These are phyloP conservation scores for Centropristis striata DNA, from an alignment of 2,113 vertebrate species.

Conservation along the genomic window DNA sequence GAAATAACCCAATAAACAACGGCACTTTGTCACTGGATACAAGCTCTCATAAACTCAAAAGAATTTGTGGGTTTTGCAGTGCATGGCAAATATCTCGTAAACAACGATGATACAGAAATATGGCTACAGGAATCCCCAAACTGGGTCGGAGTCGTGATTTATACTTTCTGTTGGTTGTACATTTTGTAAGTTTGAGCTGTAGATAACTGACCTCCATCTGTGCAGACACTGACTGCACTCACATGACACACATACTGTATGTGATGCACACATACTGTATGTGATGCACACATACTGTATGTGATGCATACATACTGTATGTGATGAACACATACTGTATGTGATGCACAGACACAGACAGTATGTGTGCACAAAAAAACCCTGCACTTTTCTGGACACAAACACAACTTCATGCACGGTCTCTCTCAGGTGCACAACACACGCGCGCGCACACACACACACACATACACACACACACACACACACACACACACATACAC, in stretches of 20 bases:
- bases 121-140: not conserved
- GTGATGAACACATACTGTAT: conserved; percentile 31
- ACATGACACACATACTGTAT: conserved; percentile 21
- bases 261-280: conserved; percentile 29
- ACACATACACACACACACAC: not conserved
- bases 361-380: not conserved
- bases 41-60: conserved; percentile 37
- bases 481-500: conserved; percentile 36
- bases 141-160: conserved; percentile 15
- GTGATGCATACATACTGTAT: conserved; percentile 30
- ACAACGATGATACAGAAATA: conserved; percentile 33
- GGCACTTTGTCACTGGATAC: conserved; percentile 37
- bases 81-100: conserved; percentile 42
- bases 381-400: conserved; percentile 25
- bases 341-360: conserved; percentile 23
- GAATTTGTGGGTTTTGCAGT: conserved; percentile 33
- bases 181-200: conserved; percentile 35
- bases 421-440: conserved; percentile 15
- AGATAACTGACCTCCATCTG: conserved; percentile 1
- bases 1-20: conserved; percentile 59
- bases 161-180: conserved; percentile 44
- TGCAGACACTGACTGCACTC: not conserved
- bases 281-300: conserved; percentile 28
- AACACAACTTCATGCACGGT: conserved; percentile 29
- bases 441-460: not conserved